Base-by-base conservation (phyloP, 2,888 invertebrate genomes). In the Busseola fusca region DNA sequence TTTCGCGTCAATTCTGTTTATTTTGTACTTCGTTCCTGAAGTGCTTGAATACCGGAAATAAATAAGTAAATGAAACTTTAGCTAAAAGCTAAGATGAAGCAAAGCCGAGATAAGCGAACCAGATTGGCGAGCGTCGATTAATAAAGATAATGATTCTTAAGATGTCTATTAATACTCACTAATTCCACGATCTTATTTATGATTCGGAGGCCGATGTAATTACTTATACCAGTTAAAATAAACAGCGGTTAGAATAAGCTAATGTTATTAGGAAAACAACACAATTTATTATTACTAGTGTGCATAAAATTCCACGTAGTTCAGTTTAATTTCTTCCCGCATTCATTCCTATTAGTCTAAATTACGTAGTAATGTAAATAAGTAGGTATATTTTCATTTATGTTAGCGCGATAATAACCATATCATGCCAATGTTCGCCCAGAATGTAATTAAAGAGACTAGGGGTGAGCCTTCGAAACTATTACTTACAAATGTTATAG, bases 401-500 rank as follows among this genome's bases (percentile, higher is more conserved):
- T 50, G 54, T 69, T 37, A 48, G 57, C 34, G 12, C 48, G 45
- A 57, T 64, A 66, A 71, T 66, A 69, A 66, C 76, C 70, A 65
- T 78, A 72, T 69, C 48, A 77, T 57, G 56, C n/a, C 57, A 10
- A 67, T 72, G 64, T 66, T 83, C 70, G 52, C 73, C 72, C 56
- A 75, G 63, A 69, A 78, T 75, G 71, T 76, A 85, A 84, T 85
- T 78, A 84, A 69, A 79, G 57, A 64, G 76, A 78, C 72, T 69
- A 37, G 81, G 74, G 71, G 50, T 64, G 69, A 69, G 70, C 60
- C 78, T 78, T 70, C 73, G 73, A 83, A 86, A 84, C 83, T 83
- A 83, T 85, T 84, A 85, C 80, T 77, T 80, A 85, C 85, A 85
- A 86, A 83, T 83, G 78, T 78, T 85, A 82, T 84, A 84, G 74